These are phyloP conservation scores for Tryphoninae sp. DNA, from an alignment of 2,888 invertebrate species.

Conservation along the genomic window DNA sequence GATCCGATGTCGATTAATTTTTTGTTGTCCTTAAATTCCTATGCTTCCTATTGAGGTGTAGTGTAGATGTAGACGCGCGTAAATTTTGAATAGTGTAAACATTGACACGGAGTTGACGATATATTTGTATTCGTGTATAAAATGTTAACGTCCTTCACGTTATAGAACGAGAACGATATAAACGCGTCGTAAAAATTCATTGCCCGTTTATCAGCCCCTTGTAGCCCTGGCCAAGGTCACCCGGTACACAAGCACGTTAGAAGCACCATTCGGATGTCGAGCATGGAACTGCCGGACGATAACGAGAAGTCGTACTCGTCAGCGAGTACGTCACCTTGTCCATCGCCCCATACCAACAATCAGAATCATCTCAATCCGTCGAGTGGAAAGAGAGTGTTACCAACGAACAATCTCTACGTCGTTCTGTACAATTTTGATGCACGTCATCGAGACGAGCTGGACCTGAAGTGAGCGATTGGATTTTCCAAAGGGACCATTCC, in stretches of 20 bases:
- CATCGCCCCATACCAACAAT: slow-evolving; percentile 87
- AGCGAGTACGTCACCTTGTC: slow-evolving; percentile 96
- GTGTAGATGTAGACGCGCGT: too few species aligned
- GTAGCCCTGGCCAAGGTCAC: slow-evolving; percentile 91
- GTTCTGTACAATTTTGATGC: slow-evolving; percentile 97
- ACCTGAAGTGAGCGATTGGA: slow-evolving; percentile 87
- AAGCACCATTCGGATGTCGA: slow-evolving; percentile 94
- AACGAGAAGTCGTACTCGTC: slow-evolving; percentile 95
- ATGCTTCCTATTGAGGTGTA: too few species aligned
- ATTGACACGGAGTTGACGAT: slow-evolving; percentile 10
- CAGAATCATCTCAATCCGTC: slow-evolving; percentile 77
- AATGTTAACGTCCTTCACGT: slow-evolving; percentile 8
- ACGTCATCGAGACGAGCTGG: slow-evolving; percentile 95
- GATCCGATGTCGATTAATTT: too few species aligned
- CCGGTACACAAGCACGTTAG: slow-evolving; percentile 85
- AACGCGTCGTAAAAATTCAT: slow-evolving; percentile 29
- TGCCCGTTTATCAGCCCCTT: slow-evolving; percentile 84
- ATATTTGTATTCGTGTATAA: slow-evolving; percentile 12
- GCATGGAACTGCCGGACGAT: slow-evolving; percentile 94
- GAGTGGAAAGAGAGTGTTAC: slow-evolving; percentile 82
- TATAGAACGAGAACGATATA: neutral
- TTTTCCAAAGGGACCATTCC: too few species aligned
- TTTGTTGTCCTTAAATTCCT: too few species aligned
- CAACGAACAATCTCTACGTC: slow-evolving; percentile 96
- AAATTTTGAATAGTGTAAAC: slow-evolving; percentile 3